Conservation (phyloP, 2,797 vertebrate species). For the Mormyrus proboscirostris region DNA sequence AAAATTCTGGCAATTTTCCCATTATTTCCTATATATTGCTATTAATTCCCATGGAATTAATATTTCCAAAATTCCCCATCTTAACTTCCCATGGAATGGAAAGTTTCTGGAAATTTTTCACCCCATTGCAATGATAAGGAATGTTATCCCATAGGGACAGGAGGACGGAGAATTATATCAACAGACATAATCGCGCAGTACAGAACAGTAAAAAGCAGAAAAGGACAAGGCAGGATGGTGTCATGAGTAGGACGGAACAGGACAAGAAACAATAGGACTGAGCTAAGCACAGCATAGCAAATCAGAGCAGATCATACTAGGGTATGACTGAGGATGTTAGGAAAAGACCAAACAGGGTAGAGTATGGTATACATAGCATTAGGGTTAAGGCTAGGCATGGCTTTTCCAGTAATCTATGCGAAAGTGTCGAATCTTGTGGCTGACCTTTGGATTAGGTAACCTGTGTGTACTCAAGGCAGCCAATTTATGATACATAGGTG, state of each 20-base stretch:
- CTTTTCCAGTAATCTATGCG: neutral
- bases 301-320: neutral
- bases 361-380: neutral
- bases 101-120: neutral
- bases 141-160: neutral
- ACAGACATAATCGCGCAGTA: neutral
- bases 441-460: neutral
- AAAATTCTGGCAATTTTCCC: neutral
- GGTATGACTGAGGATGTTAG: neutral
- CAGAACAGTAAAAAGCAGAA: neutral
- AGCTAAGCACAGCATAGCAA: neutral
- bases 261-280: neutral
- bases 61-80: neutral
- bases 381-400: neutral
- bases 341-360: neutral
- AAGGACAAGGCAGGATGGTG: neutral
- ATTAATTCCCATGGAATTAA: neutral
- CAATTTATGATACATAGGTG: neutral
- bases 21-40: neutral
- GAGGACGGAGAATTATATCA: neutral
- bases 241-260: neutral
- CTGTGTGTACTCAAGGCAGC: neutral
- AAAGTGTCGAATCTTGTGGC: neutral
- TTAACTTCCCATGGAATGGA: neutral
- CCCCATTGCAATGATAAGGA: neutral